Percentiles rank a stretch among this genome's conserved stretches.
These are phyloP conservation scores for Lytechinus variegatus DNA, from an alignment of 35 echinoderm and acorn worm species.

Conservation along the genomic window DNA sequence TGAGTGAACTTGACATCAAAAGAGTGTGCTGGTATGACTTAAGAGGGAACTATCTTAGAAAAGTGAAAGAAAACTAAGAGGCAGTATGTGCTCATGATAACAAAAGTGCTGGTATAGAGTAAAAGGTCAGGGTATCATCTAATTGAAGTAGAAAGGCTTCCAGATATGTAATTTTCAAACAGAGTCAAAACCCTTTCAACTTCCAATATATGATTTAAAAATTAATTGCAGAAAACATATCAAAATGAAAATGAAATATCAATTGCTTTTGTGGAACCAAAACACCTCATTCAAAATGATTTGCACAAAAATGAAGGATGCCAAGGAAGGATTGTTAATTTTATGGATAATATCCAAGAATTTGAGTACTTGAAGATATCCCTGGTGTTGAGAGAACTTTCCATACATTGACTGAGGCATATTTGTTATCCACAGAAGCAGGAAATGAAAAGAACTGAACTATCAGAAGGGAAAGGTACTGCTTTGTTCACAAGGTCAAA, in stretches of 20 bases:
- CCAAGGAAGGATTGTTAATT: not conserved
- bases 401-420: not conserved
- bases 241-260: not conserved
- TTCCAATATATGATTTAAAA: no score
- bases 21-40: not conserved
- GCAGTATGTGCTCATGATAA: not conserved
- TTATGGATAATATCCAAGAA: not conserved
- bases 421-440: not conserved
- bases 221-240: no score
- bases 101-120: not conserved
- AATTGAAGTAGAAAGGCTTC: not conserved
- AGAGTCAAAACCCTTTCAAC: no score
- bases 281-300: not conserved
- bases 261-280: not conserved
- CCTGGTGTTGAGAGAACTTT: not conserved
- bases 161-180: not conserved
- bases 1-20: not conserved
- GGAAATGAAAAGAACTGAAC: not conserved
- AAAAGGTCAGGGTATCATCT: not conserved
- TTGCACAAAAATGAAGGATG: not conserved
- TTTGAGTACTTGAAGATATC: not conserved
- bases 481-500: not conserved
- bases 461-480: not conserved
- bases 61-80: not conserved
- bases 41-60: not conserved